Conservation (phyloP, 2,888 invertebrate species). For the Minunthozetes semirufus region DNA sequence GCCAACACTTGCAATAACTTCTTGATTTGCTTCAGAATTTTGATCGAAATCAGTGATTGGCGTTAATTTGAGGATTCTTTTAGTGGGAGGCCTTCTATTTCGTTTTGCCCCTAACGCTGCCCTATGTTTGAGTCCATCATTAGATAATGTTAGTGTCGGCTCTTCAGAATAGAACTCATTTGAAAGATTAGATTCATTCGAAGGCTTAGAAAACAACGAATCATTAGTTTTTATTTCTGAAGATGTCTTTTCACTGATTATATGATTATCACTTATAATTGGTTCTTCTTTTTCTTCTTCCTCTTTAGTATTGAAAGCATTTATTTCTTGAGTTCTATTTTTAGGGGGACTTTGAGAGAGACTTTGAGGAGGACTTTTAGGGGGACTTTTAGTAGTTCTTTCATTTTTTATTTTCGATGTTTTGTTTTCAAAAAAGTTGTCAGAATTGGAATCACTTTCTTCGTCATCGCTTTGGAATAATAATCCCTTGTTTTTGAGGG, state of each 20-base stretch:
- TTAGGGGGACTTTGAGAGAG: too few relatives aligned
- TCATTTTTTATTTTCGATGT: too few relatives aligned
- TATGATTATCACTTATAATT: too few relatives aligned
- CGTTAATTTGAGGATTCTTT: neutral
- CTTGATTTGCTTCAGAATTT: neutral
- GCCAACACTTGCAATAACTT: neutral
- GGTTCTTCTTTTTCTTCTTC: too few relatives aligned
- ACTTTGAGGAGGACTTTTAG: too few relatives aligned
- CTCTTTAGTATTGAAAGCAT: too few relatives aligned
- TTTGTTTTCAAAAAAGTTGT: neutral
- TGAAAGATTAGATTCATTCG: neutral
- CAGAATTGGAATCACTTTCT: neutral
- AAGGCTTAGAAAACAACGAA: neutral
- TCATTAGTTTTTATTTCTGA: neutral
- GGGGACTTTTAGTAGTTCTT: too few relatives aligned
- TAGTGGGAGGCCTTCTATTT: conserved; percentile 15
- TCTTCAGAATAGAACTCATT: neutral
- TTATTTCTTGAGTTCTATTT: too few relatives aligned
- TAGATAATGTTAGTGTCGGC: neutral
- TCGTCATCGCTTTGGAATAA: conserved; percentile 10
- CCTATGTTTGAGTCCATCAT: conserved; percentile 4
- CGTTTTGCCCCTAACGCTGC: conserved; percentile 7
- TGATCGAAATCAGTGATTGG: neutral
- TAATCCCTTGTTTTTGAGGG: neutral
- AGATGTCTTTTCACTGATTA: too few relatives aligned